Evolutionary conservation across 2,113 vertebrate genomes (phyloP).

Genomic region (Gnathonemus longibarbis): DNA sequence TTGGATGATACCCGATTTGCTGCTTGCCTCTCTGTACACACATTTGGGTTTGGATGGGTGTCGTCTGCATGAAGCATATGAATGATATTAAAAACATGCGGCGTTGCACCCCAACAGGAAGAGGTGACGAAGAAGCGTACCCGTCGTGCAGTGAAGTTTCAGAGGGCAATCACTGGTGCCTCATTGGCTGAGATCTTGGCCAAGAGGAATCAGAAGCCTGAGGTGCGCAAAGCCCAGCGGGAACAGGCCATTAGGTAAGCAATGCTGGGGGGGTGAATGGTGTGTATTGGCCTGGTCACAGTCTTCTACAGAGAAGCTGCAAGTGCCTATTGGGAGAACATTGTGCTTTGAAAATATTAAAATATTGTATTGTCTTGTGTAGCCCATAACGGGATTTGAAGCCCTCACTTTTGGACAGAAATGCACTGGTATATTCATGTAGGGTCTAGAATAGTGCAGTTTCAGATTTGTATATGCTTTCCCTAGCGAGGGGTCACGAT

Average conservation of each 20-base stretch:
- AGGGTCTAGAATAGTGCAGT: background rate
- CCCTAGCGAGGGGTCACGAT: background rate
- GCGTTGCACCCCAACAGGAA: constrained; percentile 62
- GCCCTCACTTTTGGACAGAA: background rate
- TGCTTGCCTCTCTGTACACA: background rate
- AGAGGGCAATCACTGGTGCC: constrained; percentile 93
- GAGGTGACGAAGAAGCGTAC: constrained; percentile 93
- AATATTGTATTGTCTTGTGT: background rate
- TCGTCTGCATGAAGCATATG: background rate
- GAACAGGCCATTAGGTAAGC: constrained; percentile 93
- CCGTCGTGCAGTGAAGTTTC: constrained; percentile 90
- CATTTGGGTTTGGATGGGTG: background rate
- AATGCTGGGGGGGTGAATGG: background rate
- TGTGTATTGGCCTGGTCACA: background rate
- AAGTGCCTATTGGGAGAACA: background rate
- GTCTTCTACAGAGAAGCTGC: background rate
- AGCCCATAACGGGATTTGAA: background rate
- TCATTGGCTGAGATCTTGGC: constrained; percentile 96
- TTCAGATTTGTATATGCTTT: background rate
- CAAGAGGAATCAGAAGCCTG: constrained; percentile 96
- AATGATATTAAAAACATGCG: background rate
- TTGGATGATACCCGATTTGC: background rate
- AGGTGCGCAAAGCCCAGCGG: constrained; percentile 93
- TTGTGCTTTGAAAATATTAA: background rate
- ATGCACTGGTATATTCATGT: background rate